Conservation (phyloP, 2,888 invertebrate species). For the Calliopum simillimum region DNA sequence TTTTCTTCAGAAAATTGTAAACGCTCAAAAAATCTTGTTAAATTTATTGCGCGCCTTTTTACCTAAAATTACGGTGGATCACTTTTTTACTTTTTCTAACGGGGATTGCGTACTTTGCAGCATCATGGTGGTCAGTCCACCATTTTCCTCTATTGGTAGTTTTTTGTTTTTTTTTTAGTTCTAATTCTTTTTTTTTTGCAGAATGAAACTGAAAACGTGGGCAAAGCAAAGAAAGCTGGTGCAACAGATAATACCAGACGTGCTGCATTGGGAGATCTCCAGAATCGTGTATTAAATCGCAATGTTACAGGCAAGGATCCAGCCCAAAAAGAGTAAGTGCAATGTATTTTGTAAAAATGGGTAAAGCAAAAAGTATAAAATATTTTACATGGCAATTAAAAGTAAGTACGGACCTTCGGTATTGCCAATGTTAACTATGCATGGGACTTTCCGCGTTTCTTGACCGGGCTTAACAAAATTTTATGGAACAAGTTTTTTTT, state of each 20-base stretch:
- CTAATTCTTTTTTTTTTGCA: conserved; percentile 36
- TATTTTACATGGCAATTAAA: too few species aligned
- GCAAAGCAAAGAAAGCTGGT: conserved; percentile 59
- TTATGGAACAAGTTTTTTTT: too few species aligned
- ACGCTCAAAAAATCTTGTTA: background rate
- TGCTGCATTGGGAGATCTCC: conserved; percentile 69
- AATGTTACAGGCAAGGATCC: conserved; percentile 54
- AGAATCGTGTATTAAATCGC: conserved; percentile 67
- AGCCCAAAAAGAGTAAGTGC: conserved; percentile 60
- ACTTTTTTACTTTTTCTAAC: background rate
- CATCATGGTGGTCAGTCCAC: conserved; percentile 9
- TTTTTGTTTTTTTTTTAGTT: conserved; percentile 1
- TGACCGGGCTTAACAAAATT: too few species aligned
- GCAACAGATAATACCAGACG: conserved; percentile 58
- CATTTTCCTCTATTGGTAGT: background rate
- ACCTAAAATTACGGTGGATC: background rate
- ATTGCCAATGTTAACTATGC: too few species aligned
- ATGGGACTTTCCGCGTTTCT: too few species aligned
- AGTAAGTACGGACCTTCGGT: too few species aligned
- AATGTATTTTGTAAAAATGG: background rate
- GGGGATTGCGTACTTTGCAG: background rate
- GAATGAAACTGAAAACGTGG: conserved; percentile 60
- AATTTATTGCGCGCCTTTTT: background rate
- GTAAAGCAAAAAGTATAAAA: background rate
- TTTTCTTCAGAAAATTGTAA: background rate